Percentiles rank a stretch among this genome's conserved stretches.
Evolutionary conservation across 1,140 invertebrate species (phyloP).

Genomic region (Coenobita brevimanus): DNA sequence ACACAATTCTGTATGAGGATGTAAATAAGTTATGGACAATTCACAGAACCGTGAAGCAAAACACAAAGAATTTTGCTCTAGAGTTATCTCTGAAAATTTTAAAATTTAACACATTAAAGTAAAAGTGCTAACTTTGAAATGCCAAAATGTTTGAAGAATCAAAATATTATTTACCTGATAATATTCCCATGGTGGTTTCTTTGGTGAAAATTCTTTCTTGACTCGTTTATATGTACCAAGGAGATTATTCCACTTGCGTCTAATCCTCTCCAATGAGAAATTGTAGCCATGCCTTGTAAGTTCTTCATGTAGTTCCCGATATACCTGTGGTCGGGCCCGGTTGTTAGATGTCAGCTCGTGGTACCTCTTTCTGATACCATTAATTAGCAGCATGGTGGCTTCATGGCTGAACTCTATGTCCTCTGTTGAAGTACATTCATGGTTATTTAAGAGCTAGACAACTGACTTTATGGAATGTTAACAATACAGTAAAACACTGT

Average conservation of each 20-base stretch:
- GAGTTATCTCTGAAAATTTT: no score
- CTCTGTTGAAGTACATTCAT: no score
- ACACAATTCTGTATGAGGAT: no score
- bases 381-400: slow-evolving; percentile 40
- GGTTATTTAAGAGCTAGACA: no score
- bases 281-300: slow-evolving; percentile 34
- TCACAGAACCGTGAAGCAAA: no score
- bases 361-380: slow-evolving; percentile 30
- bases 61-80: no score
- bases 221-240: slow-evolving; percentile 37
- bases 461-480: no score
- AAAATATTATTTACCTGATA: slow-evolving; percentile 15
- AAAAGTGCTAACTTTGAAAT: neutral
- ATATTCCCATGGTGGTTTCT: slow-evolving; percentile 45
- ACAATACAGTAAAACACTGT: no score
- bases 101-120: no score
- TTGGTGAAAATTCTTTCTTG: slow-evolving; percentile 18
- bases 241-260: slow-evolving; percentile 51
- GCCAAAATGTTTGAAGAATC: neutral
- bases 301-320: slow-evolving; percentile 25
- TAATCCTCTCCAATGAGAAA: slow-evolving; percentile 35
- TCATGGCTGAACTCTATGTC: slow-evolving; percentile 41
- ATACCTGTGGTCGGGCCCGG: slow-evolving; percentile 24
- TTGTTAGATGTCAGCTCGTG: slow-evolving; percentile 8
- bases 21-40: no score